A percentile compares a stretch with the other conserved stretches of the same genome.
Evolutionary conservation across 2,113 vertebrate species (phyloP).

Genomic region (Chlorodrepanis virens): DNA sequence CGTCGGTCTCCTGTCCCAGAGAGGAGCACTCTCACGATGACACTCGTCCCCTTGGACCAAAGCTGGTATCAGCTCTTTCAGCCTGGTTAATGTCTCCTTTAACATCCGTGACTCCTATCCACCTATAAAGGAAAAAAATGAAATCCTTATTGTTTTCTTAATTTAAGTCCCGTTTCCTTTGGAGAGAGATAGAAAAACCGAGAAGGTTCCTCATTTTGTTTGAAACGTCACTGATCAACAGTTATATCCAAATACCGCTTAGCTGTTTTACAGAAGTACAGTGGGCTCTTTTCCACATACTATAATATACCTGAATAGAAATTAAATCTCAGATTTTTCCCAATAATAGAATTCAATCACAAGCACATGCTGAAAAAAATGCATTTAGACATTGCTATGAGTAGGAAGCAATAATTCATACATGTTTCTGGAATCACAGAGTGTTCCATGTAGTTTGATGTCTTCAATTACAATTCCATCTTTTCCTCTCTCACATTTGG

Average conservation of each 20-base stretch:
- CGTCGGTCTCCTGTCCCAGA: neutral
- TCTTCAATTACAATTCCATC: conserved; percentile 1
- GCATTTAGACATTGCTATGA: neutral
- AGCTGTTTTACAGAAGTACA: neutral
- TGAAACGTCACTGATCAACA: neutral
- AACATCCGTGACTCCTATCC: neutral
- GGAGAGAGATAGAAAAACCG: neutral
- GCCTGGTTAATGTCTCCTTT: conserved; percentile 1
- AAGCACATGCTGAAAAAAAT: neutral
- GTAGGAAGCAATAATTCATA: neutral
- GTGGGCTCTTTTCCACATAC: neutral
- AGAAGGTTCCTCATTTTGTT: neutral
- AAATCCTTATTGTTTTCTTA: neutral
- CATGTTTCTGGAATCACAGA: neutral
- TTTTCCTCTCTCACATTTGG: neutral
- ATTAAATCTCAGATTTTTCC: neutral
- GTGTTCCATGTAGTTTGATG: neutral
- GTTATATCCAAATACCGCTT: neutral
- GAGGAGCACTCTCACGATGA: neutral
- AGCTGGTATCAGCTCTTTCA: neutral
- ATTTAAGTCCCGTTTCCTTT: neutral
- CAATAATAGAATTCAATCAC: neutral
- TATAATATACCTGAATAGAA: neutral
- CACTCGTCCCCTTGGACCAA: neutral
- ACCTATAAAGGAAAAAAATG: conserved; percentile 3